phyloP scores from a whole-genome alignment of 1,140 invertebrate species.

The Myzus persicae region DNA sequence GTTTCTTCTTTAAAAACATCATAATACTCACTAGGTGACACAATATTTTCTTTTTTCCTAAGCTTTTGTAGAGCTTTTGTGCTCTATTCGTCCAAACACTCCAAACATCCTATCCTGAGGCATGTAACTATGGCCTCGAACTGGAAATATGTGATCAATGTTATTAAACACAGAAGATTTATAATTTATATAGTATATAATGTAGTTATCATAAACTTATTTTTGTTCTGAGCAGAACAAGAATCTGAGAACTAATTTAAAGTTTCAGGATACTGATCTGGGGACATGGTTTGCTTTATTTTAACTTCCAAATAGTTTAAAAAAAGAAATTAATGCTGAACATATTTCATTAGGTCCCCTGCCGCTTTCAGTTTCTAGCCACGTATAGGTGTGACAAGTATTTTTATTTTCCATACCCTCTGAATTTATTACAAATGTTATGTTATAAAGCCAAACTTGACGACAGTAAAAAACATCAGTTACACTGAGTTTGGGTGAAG shows the following conservation, averaged over 20 bases:
- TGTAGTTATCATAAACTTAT: not conserved
- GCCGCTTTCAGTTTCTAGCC: slow-evolving; percentile 61
- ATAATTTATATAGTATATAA: not conserved
- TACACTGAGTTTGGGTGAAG: slow-evolving; percentile 57
- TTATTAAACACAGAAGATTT: slow-evolving; percentile 53
- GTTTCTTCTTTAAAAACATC: no score
- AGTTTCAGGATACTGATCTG: no score
- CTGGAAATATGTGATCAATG: slow-evolving; percentile 59
- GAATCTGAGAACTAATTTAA: slow-evolving; percentile 39
- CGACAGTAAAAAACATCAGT: slow-evolving; percentile 61
- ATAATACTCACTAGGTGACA: no score
- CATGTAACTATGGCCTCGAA: slow-evolving; percentile 59
- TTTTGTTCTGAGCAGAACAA: slow-evolving; percentile 37
- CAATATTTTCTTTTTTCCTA: no score
- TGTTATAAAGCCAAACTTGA: slow-evolving; percentile 64
- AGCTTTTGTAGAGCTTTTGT: not conserved
- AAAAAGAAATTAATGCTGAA: no score
- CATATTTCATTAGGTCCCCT: slow-evolving; percentile 60
- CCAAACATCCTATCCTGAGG: slow-evolving; percentile 63
- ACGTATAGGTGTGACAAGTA: slow-evolving; percentile 61
- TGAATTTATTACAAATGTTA: slow-evolving; percentile 61
- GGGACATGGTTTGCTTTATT: no score
- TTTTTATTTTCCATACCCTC: slow-evolving; percentile 59
- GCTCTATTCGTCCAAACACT: slow-evolving; percentile 63
- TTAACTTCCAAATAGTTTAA: no score